Conservation (phyloP, 2,797 vertebrate genomes). For the Taeniopygia guttata region DNA sequence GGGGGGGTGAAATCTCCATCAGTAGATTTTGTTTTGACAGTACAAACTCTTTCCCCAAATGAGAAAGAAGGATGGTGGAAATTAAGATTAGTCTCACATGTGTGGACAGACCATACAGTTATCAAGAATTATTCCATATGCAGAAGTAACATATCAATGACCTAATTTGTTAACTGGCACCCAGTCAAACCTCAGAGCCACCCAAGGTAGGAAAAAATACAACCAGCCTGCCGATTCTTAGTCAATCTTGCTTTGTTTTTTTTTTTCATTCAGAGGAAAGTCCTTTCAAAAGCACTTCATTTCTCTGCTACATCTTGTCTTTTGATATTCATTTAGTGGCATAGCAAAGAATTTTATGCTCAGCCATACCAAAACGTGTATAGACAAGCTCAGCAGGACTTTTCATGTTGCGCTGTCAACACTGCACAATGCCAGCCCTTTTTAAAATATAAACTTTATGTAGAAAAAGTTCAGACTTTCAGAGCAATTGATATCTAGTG, state of each 20-base stretch:
- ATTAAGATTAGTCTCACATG: background rate
- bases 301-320: constrained; percentile 2
- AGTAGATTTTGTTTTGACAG: background rate
- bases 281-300: constrained; percentile 40
- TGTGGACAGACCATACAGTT: background rate
- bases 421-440: background rate
- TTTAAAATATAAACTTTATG: background rate
- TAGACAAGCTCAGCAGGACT: constrained; percentile 41
- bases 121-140: background rate
- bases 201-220: constrained; percentile 16
- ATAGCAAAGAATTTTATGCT: constrained; percentile 33
- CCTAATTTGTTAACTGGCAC: constrained; percentile 49
- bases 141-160: constrained; percentile 6
- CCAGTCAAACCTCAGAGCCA: constrained; percentile 37
- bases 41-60: background rate
- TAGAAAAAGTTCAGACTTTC: background rate
- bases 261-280: constrained; percentile 19
- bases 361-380: background rate
- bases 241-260: constrained; percentile 10
- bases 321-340: constrained; percentile 26
- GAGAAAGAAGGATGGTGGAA: background rate
- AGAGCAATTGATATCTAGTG: background rate
- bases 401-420: constrained; percentile 26
- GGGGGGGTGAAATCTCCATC: background rate
- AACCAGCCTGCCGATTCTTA: constrained; percentile 3